Evolutionary conservation across 2,113 vertebrate species (phyloP).

Genomic region (Podocnemis expansa): DNA sequence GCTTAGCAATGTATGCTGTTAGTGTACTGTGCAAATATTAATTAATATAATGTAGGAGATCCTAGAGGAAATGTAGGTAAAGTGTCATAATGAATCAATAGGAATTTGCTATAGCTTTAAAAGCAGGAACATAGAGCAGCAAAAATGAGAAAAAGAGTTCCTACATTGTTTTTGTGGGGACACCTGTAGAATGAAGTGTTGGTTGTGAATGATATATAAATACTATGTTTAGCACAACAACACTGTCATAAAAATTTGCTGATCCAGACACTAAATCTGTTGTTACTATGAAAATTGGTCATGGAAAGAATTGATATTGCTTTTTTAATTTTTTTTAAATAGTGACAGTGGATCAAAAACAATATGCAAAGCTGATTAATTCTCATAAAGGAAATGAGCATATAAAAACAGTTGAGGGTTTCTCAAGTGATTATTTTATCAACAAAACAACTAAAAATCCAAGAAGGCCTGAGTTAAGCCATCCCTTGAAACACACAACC

Average conservation of each 20-base stretch:
- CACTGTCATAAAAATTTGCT: conserved; percentile 30
- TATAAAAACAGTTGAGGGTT: conserved; percentile 17
- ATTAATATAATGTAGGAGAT: not conserved
- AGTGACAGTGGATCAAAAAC: not conserved
- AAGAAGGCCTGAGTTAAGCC: not conserved
- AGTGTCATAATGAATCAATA: not conserved
- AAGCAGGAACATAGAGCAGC: not conserved
- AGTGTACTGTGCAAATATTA: not conserved
- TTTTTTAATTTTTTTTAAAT: not conserved
- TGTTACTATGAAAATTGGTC: not conserved
- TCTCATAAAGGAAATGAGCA: conserved; percentile 21
- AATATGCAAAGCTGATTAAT: conserved; percentile 33
- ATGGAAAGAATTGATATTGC: not conserved
- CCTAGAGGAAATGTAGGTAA: not conserved
- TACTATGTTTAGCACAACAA: not conserved
- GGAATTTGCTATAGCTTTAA: not conserved
- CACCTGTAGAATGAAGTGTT: not conserved
- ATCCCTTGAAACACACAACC: accelerated
- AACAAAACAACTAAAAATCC: not conserved
- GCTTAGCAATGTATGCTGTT: not conserved
- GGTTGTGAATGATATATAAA: not conserved
- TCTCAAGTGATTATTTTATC: not conserved
- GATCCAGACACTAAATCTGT: not conserved
- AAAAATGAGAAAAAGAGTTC: not conserved
- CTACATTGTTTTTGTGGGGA: not conserved